phyloP scores from a whole-genome alignment of 2,888 invertebrate genomes.

The Lordiphosa andalusiaca region DNA sequence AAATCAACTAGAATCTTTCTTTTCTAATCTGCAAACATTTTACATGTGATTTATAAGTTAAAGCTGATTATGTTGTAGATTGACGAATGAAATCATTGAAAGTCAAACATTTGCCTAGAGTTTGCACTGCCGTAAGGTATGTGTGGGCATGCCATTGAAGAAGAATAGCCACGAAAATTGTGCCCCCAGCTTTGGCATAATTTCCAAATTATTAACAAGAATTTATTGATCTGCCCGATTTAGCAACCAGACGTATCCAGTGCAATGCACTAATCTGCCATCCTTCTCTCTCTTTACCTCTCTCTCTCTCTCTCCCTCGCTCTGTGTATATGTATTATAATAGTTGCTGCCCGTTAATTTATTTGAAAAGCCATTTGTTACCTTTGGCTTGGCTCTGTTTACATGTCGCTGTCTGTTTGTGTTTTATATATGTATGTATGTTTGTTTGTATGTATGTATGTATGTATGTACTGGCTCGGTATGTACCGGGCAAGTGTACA shows the following conservation, averaged over 20 bases:
- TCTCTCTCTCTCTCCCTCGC: slow-evolving; percentile 4
- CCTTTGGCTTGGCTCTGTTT: slow-evolving; percentile 68
- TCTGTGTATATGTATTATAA: slow-evolving; percentile 65
- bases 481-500: slow-evolving; percentile 6
- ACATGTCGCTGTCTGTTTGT: slow-evolving; percentile 37
- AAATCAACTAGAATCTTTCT: no score
- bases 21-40: no score
- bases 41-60: no score
- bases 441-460: no score
- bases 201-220: no score
- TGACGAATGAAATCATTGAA: no score
- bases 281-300: not conserved
- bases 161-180: no score
- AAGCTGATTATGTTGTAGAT: no score
- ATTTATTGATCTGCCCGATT: slow-evolving; percentile 4
- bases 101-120: no score
- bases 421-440: slow-evolving; percentile 20
- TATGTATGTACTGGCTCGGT: not conserved
- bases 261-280: slow-evolving; percentile 31
- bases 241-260: slow-evolving; percentile 42
- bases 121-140: no score
- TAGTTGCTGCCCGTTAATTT: slow-evolving; percentile 54
- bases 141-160: no score
- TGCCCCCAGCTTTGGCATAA: no score
- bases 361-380: slow-evolving; percentile 74